Conservation (phyloP, 2,888 invertebrate genomes). For the Phortica magna region DNA sequence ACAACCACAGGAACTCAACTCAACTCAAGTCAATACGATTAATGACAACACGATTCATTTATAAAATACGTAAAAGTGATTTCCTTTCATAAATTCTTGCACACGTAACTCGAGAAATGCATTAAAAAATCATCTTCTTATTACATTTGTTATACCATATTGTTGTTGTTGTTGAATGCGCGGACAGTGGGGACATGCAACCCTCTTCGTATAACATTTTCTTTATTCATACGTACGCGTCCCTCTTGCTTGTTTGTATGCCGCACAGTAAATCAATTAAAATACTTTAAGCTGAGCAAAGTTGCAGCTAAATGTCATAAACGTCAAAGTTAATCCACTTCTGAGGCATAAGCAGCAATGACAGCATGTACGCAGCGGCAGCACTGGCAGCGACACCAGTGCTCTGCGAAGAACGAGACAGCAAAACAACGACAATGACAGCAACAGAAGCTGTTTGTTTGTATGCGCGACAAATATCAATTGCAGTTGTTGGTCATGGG, state of each 20-base stretch:
- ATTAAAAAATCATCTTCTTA: background rate
- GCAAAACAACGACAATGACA: too few relatives aligned
- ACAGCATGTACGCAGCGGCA: background rate
- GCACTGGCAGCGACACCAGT: background rate
- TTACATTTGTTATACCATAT: too few relatives aligned
- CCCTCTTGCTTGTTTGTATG: conserved; percentile 3
- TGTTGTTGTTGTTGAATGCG: too few relatives aligned
- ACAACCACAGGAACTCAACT: background rate
- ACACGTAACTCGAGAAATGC: background rate
- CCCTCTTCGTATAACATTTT: background rate
- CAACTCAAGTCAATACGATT: too few relatives aligned
- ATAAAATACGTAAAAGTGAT: too few relatives aligned
- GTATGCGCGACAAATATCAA: too few relatives aligned
- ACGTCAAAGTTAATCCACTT: conserved; percentile 70
- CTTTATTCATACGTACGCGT: background rate
- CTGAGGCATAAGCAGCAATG: conserved; percentile 7
- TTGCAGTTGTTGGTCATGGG: too few relatives aligned
- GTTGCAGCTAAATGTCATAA: conserved; percentile 59
- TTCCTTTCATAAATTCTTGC: too few relatives aligned
- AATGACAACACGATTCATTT: too few relatives aligned
- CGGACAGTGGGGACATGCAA: background rate
- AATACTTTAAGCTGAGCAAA: conserved; percentile 52
- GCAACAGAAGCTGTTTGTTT: too few relatives aligned
- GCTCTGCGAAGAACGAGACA: too few relatives aligned
- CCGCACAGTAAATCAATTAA: conserved; percentile 59